A percentile compares a stretch with the other conserved stretches of the same genome.
Conservation (phyloP, 2,797 vertebrate genomes). For the Mormyrops boulengeri region DNA sequence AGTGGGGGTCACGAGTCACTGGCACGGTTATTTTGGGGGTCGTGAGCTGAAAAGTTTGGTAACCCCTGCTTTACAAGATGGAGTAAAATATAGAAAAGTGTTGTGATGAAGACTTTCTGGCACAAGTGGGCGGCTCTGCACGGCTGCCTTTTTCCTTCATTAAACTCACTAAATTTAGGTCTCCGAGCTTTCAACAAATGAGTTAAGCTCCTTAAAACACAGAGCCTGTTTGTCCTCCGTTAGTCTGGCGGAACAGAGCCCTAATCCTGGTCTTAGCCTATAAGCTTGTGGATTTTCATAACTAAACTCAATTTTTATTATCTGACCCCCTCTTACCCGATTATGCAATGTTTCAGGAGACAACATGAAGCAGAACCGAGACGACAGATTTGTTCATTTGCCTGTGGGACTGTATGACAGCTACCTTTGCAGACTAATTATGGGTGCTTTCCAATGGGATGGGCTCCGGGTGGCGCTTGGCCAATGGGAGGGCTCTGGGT, state of each 20-base stretch:
- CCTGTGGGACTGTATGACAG: not conserved
- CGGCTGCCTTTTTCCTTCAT: constrained; percentile 45
- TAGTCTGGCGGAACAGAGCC: constrained; percentile 31
- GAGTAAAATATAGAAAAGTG: not conserved
- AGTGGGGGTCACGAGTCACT: too few species aligned
- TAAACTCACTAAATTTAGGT: constrained; percentile 58
- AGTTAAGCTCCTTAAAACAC: constrained; percentile 70
- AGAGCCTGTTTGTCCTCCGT: constrained; percentile 56
- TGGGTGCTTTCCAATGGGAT: not conserved
- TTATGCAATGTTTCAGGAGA: not conserved
- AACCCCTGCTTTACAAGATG: not conserved
- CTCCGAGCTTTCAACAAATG: constrained; percentile 66
- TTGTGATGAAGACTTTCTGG: not conserved
- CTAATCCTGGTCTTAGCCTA: not conserved
- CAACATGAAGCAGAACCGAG: not conserved
- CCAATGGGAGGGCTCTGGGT: not conserved
- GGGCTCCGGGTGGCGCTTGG: not conserved
- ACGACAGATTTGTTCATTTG: not conserved
- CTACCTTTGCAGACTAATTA: not conserved
- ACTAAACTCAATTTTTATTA: not conserved
- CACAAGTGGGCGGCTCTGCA: constrained; percentile 46
- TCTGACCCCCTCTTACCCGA: not conserved
- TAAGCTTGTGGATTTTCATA: constrained; percentile 5
- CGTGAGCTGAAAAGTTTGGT: too few species aligned
- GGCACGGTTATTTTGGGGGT: too few species aligned